Conservation (phyloP, 2,797 vertebrate species). For the Mastacembelus armatus region DNA sequence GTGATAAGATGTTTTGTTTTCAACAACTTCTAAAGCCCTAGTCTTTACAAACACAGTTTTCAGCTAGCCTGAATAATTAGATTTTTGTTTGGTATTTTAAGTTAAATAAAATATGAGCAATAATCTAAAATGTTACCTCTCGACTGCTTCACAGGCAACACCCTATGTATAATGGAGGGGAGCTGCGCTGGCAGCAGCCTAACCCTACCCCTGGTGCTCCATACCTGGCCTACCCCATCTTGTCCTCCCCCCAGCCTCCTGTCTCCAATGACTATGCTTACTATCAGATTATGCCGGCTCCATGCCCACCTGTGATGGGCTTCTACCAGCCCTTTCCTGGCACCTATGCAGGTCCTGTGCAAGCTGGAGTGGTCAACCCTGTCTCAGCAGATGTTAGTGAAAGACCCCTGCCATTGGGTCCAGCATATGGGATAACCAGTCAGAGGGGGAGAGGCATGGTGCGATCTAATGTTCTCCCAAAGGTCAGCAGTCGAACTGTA, state of each 20-base stretch:
- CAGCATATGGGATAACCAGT: conserved; percentile 84
- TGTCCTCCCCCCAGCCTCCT: conserved; percentile 92
- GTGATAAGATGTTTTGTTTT: not conserved
- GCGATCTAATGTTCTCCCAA: conserved; percentile 85
- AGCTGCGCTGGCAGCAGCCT: conserved; percentile 97
- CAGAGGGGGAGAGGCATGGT: conserved; percentile 88
- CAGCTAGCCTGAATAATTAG: too few relatives aligned
- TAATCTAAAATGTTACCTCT: conserved; percentile 17
- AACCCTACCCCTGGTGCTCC: conserved; percentile 91
- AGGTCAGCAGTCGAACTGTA: conserved; percentile 78
- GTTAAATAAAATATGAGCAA: not conserved
- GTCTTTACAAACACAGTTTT: too few relatives aligned
- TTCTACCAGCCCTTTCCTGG: conserved; percentile 96
- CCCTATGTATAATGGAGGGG: conserved; percentile 91
- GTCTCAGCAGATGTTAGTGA: conserved; percentile 89
- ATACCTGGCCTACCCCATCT: conserved; percentile 95
- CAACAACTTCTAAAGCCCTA: not conserved
- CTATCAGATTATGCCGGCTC: conserved; percentile 97
- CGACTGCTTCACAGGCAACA: conserved; percentile 85
- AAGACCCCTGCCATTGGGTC: conserved; percentile 84
- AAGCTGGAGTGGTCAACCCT: conserved; percentile 86
- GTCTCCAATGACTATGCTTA: conserved; percentile 95
- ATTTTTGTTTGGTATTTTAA: too few relatives aligned
- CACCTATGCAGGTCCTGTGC: conserved; percentile 89
- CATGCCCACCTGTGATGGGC: conserved; percentile 96